phyloP scores from a whole-genome alignment of 2,113 vertebrate genomes.

The Hyla sarda region DNA sequence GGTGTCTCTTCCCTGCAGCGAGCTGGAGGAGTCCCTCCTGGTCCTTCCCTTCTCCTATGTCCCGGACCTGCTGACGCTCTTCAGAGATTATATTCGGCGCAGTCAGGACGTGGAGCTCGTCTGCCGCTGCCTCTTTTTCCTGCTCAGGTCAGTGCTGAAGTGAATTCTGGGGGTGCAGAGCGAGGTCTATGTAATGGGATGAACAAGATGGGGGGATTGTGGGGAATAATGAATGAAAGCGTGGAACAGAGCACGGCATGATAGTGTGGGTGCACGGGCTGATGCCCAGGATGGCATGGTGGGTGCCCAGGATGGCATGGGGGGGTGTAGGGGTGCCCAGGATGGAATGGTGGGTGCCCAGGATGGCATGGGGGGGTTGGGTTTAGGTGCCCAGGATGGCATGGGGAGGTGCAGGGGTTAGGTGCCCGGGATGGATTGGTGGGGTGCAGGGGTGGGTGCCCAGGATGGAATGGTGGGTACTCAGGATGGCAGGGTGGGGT shows the following conservation, averaged over 20 bases:
- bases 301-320: too few relatives aligned
- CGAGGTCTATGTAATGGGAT: too few relatives aligned
- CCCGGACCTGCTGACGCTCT: slow-evolving; percentile 86
- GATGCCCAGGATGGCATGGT: too few relatives aligned
- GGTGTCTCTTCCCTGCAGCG: slow-evolving; percentile 71
- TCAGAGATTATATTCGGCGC: slow-evolving; percentile 81
- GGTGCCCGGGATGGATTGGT: too few relatives aligned
- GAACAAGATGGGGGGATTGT: neutral
- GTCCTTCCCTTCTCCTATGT: slow-evolving; percentile 93
- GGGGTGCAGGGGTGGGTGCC: neutral
- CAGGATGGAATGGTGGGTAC: neutral
- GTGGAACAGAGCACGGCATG: too few relatives aligned
- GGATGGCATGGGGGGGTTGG: too few relatives aligned
- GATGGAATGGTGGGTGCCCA: too few relatives aligned
- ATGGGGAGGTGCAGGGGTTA: neutral
- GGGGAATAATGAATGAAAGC: too few relatives aligned
- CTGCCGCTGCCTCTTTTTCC: slow-evolving; percentile 93
- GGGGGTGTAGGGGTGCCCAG: too few relatives aligned
- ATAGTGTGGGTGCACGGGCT: too few relatives aligned
- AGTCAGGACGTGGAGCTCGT: slow-evolving; percentile 88
- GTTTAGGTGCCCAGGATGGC: too few relatives aligned
- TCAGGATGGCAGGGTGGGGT: neutral
- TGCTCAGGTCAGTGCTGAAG: slow-evolving; percentile 80
- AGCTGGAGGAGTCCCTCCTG: slow-evolving; percentile 92
- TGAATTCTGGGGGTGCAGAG: too few relatives aligned